Percentiles rank a stretch among this genome's conserved stretches.
These are phyloP conservation scores for Acanthornis magna DNA, from an alignment of 2,797 vertebrate genomes.

Conservation along the genomic window DNA sequence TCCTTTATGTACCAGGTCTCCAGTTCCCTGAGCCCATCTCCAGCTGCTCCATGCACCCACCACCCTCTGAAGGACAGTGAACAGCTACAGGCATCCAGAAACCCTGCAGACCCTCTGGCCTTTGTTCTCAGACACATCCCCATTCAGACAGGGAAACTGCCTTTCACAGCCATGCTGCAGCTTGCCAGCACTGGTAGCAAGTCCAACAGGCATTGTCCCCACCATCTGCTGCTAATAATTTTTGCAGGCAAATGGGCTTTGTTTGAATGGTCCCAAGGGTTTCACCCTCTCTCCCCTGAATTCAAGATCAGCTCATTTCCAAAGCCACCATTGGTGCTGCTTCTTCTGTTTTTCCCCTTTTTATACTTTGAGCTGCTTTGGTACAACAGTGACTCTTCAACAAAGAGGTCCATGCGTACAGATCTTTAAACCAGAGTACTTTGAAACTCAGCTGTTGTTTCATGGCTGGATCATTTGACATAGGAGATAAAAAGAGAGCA, in stretches of 20 bases:
- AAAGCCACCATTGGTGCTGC: not conserved
- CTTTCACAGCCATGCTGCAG: not conserved
- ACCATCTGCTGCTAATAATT: not conserved
- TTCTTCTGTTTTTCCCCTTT: not conserved
- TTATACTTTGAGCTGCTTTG: not conserved
- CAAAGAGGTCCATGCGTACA: not conserved
- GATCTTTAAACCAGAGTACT: not conserved
- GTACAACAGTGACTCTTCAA: not conserved
- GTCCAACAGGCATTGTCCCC: not conserved
- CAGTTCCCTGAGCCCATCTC: not conserved
- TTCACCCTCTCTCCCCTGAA: not conserved
- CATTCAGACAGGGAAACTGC: not conserved
- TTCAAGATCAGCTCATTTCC: constrained; percentile 9
- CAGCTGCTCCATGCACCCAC: not conserved
- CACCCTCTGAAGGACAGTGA: not conserved
- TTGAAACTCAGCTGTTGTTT: constrained; percentile 46
- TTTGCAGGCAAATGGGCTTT: not conserved
- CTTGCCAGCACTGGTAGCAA: not conserved
- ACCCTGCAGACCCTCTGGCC: not conserved
- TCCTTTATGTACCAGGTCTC: not conserved
- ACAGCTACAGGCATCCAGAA: not conserved
- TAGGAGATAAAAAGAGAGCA: constrained; percentile 32
- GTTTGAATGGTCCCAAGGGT: not conserved
- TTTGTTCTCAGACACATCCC: not conserved
- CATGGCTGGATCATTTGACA: constrained; percentile 15